phyloP scores from a whole-genome alignment of 2,797 vertebrate species.

The Psittacula echo region DNA sequence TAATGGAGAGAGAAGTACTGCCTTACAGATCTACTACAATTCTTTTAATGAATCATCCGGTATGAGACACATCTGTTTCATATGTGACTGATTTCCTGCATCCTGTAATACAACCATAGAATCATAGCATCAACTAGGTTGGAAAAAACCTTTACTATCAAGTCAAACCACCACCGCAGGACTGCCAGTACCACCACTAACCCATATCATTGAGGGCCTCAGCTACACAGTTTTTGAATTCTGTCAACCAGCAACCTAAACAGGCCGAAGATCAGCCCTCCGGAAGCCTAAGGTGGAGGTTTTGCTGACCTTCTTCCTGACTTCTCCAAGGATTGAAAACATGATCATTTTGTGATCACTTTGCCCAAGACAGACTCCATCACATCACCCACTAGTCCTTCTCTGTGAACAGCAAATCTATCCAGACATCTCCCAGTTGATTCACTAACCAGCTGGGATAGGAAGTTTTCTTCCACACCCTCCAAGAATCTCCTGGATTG shows the following conservation, averaged over 20 bases:
- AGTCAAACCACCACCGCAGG: neutral
- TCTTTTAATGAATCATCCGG: neutral
- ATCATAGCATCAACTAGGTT: neutral
- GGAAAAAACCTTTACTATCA: neutral
- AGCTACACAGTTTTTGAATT: neutral
- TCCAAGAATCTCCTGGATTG: neutral
- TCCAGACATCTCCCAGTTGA: neutral
- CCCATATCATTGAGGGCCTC: neutral
- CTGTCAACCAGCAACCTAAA: neutral
- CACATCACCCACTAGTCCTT: neutral
- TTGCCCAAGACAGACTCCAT: neutral
- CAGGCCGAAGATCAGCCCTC: neutral
- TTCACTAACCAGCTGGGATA: neutral
- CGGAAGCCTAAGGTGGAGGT: neutral
- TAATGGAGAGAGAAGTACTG: neutral
- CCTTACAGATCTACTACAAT: neutral
- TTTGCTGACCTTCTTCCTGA: neutral
- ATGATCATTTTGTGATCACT: neutral
- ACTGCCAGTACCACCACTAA: neutral
- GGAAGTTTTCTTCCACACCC: neutral
- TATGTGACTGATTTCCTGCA: neutral
- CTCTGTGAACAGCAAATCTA: neutral
- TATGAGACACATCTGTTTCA: neutral
- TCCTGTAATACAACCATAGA: neutral
- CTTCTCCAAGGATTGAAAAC: neutral